Conservation (phyloP, 2,113 vertebrate genomes). For the Balaenoptera acutorostrata region DNA sequence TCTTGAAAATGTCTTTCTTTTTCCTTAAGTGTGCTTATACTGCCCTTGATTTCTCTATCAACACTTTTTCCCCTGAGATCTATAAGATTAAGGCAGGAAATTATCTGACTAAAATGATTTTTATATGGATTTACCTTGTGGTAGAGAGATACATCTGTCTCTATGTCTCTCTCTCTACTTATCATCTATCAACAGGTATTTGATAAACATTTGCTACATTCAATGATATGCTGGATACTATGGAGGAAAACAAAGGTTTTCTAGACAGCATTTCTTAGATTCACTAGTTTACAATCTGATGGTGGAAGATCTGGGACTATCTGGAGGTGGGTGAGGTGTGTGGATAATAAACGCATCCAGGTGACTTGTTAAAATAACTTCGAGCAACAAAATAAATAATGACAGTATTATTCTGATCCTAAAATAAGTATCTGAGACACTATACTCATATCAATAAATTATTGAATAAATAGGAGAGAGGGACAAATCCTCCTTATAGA, state of each 20-base stretch:
- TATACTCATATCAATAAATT: background rate
- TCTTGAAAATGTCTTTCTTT: constrained; percentile 21
- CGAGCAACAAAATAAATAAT: background rate
- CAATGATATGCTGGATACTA: background rate
- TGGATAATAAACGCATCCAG: background rate
- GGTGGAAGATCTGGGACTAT: background rate
- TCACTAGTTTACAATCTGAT: background rate
- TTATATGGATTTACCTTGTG: background rate
- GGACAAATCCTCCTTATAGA: background rate
- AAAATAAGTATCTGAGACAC: background rate
- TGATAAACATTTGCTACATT: background rate
- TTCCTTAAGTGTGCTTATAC: constrained; percentile 5
- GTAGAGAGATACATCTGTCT: background rate
- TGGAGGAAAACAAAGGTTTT: background rate
- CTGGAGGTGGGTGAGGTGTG: accelerated
- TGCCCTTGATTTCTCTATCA: constrained; percentile 16
- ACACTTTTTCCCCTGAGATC: background rate
- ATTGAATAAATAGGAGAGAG: background rate
- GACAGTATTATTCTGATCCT: background rate
- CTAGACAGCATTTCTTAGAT: background rate
- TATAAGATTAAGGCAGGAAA: background rate
- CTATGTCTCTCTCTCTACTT: background rate
- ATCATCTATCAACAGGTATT: background rate
- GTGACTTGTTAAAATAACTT: background rate
- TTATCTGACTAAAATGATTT: background rate